Conservation (phyloP, 2,113 vertebrate genomes). For the Xyrauchen texanus region DNA sequence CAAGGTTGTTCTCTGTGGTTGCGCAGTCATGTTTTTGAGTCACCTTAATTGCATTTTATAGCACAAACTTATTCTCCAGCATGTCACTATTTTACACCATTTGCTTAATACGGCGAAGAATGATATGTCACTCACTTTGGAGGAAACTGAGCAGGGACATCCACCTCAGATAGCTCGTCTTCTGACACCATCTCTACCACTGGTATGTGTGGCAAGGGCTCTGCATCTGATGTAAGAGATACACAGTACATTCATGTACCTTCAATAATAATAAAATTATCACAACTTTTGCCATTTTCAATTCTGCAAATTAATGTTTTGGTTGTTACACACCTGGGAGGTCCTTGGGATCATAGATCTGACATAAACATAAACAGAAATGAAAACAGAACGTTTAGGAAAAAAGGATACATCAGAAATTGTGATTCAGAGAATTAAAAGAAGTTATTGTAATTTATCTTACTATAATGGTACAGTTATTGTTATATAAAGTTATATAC, state of each 20-base stretch:
- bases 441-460: no score
- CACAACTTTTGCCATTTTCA: not conserved
- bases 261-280: not conserved
- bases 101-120: no score
- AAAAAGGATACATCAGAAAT: no score
- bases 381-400: not conserved
- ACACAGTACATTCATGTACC: not conserved
- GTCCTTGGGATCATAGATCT: conserved; percentile 63
- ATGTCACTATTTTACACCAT: no score
- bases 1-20: no score
- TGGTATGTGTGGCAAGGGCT: conserved; percentile 73
- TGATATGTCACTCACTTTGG: conserved; percentile 63
- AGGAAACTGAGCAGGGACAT: conserved; percentile 38
- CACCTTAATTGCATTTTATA: no score
- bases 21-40: no score
- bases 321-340: conserved; percentile 67
- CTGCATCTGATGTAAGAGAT: conserved; percentile 60
- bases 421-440: no score
- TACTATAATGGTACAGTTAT: no score
- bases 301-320: not conserved
- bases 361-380: not conserved
- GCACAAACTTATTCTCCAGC: no score
- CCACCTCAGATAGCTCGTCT: conserved; percentile 54
- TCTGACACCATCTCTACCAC: conserved; percentile 76
- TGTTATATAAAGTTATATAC: no score